A percentile compares a stretch with the other conserved stretches of the same genome.
phyloP scores from a whole-genome alignment of 2,888 invertebrate genomes.

The Euzophera pinguis region DNA sequence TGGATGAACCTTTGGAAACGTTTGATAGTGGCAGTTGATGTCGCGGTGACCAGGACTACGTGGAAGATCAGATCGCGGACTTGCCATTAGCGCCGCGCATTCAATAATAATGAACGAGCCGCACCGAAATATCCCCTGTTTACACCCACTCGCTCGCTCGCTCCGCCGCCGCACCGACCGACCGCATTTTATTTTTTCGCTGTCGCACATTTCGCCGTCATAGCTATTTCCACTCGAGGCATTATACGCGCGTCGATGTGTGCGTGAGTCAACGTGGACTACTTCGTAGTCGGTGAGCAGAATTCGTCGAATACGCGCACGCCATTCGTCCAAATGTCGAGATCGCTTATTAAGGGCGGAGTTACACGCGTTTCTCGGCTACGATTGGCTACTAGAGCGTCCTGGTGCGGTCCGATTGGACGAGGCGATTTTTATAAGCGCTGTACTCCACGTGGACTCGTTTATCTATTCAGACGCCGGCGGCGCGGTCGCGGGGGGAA shows the following conservation, averaged over 20 bases:
- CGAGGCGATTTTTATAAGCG: slow-evolving; percentile 77
- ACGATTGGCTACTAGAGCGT: slow-evolving; percentile 46
- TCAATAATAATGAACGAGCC: slow-evolving; percentile 79
- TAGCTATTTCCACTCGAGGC: slow-evolving; percentile 80
- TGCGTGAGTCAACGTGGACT: slow-evolving; percentile 76
- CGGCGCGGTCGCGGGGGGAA: slow-evolving; percentile 79
- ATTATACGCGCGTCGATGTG: slow-evolving; percentile 71
- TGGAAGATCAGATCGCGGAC: slow-evolving; percentile 39
- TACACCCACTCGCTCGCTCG: slow-evolving; percentile 76
- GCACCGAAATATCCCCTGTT: slow-evolving; percentile 78
- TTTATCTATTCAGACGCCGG: slow-evolving; percentile 81
- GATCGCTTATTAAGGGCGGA: slow-evolving; percentile 81
- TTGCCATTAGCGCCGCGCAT: slow-evolving; percentile 73
- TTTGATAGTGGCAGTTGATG: background rate
- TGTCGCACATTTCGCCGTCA: slow-evolving; percentile 81
- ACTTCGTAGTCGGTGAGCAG: slow-evolving; percentile 69
- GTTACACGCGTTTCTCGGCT: slow-evolving; percentile 63
- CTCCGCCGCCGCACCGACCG: slow-evolving; percentile 69
- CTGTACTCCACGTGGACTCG: slow-evolving; percentile 79
- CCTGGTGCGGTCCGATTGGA: slow-evolving; percentile 51
- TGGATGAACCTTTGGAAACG: background rate
- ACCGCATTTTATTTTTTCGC: slow-evolving; percentile 81
- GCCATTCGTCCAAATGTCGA: slow-evolving; percentile 53
- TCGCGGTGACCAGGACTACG: slow-evolving; percentile 12
- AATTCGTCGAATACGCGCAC: slow-evolving; percentile 47